Percentiles rank a stretch among this genome's conserved stretches.
These are phyloP conservation scores for Rhopalosiphum maidis DNA, from an alignment of 1,140 invertebrate genomes.

Conservation along the genomic window DNA sequence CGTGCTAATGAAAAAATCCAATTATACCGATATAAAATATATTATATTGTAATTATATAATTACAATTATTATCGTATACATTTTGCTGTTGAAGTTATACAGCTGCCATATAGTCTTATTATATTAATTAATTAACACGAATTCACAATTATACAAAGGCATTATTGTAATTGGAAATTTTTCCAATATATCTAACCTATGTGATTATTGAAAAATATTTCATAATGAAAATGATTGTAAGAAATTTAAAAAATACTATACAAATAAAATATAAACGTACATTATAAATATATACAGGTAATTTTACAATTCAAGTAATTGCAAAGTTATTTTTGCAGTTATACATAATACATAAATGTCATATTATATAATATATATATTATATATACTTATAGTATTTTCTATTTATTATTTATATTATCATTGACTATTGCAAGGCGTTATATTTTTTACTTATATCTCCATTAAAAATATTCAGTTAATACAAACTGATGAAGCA, in stretches of 20 bases:
- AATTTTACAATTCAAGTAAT: neutral
- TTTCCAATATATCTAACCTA: neutral
- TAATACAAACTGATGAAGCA: too few species aligned
- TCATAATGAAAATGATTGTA: neutral
- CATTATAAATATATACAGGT: neutral
- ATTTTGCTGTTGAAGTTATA: neutral
- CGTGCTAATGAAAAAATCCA: neutral
- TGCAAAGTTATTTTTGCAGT: neutral
- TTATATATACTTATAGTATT: too few species aligned
- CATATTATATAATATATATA: too few species aligned
- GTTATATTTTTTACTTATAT: neutral
- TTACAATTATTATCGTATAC: neutral
- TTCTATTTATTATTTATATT: neutral
- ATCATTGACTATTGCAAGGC: neutral
- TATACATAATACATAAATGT: too few species aligned
- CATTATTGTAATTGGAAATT: neutral
- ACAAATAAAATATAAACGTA: neutral
- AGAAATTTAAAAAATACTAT: neutral
- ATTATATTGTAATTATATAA: neutral
- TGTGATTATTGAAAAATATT: neutral
- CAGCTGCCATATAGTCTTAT: neutral
- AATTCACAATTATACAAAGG: neutral
- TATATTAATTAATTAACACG: slow-evolving; percentile 11
- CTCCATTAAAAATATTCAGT: too few species aligned
- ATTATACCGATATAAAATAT: neutral